These are phyloP conservation scores for Gorsachius goisagi DNA, from an alignment of 2,113 vertebrate genomes.

Conservation along the genomic window DNA sequence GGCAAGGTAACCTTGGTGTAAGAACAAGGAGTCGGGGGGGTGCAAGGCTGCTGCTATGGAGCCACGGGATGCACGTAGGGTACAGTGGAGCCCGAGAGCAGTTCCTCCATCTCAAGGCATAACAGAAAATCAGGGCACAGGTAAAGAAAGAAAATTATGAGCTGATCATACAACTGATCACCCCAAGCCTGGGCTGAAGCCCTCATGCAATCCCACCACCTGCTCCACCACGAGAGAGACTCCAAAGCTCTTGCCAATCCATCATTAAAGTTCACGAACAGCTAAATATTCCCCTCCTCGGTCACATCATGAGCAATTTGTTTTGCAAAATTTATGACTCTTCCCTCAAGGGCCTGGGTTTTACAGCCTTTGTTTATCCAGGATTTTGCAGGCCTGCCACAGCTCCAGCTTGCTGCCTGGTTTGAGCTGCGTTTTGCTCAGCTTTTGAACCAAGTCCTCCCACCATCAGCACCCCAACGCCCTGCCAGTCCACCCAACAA, in stretches of 20 bases:
- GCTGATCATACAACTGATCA: not conserved
- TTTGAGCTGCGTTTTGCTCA: not conserved
- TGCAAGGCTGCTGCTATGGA: not conserved
- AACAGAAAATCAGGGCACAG: not conserved
- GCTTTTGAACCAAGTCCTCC: not conserved
- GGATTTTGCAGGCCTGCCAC: not conserved
- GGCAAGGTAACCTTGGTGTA: not conserved
- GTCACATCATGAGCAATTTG: not conserved
- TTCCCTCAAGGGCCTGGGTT: not conserved
- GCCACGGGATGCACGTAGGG: not conserved
- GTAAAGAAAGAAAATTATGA: not conserved
- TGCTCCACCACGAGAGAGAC: not conserved
- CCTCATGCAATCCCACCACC: not conserved
- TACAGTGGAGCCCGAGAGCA: not conserved
- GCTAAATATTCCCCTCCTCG: not conserved
- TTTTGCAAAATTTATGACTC: not conserved
- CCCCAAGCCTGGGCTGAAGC: not conserved
- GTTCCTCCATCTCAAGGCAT: not conserved
- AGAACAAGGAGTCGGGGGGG: not conserved
- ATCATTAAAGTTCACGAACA: not conserved
- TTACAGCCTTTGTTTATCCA: not conserved
- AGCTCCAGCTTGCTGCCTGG: too few species aligned
- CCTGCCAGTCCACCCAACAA: not conserved
- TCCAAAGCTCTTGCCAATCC: not conserved
- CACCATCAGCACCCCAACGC: accelerated